Base-by-base conservation (phyloP, 2,888 invertebrate species). In the Cephonodes hylas region DNA sequence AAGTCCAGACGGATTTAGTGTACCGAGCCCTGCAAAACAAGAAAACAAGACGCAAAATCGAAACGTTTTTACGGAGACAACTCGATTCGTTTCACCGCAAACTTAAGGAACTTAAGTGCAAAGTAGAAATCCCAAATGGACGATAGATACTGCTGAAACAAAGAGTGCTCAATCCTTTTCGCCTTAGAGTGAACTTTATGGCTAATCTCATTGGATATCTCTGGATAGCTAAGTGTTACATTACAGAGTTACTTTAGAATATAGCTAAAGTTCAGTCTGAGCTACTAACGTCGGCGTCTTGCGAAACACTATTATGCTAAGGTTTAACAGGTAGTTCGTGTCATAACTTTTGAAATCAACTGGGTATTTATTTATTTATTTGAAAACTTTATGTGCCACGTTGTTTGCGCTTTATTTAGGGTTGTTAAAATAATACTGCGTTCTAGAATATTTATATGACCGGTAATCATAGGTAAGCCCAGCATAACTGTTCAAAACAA, bases 221-320 rank as follows among this genome's bases (percentile, higher is more conserved):
- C 42, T 42, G 42, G 56, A 31, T 44, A 44, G 38, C 61, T 42
- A 56, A 31, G 22, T 22, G 38, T 42, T 20, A 53, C n/a, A 13
- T 42, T 38, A 27, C 42, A 25, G 15, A 27, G 15, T 44, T 57
- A 61, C 61, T 61, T 61, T 42, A 15, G 42, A 44, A 22, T 59
- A 34, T 22, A 59, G 31, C 23, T 2, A 20, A 59, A 59, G 31
- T 59, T 45, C 34, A 59, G 45, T 13, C 45, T 18, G 20, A 59
- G 58, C 46, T 59, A 8, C 46, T 34, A 34, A 46, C 31, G 45
- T 13, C 34, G 34, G 27, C 27, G 59, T 59, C 31, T 59, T 34
- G 22, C 46, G 34, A 31, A 59, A 59, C 59, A 45, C 46, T 34
- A 59, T 45, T 45, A 45, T 58, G 58, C n/a, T 38, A 62, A 64